Evolutionary conservation across 2,113 vertebrate genomes (phyloP).

Genomic region (Eupsittula cactorum): DNA sequence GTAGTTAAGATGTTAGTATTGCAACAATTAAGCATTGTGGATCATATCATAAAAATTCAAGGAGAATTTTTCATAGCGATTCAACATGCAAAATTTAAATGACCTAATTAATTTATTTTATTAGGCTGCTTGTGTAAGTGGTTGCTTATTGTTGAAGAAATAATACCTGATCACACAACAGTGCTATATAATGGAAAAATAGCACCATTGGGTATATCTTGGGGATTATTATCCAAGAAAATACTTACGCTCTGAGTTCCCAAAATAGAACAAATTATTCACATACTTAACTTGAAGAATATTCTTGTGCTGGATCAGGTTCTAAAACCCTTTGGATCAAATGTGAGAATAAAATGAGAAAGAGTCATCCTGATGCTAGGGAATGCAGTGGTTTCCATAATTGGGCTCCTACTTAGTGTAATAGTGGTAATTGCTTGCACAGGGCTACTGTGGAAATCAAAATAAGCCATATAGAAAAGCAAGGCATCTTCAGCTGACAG

Average conservation of each 20-base stretch:
- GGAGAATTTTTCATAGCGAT: not conserved
- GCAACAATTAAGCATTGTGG: not conserved
- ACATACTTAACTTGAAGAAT: not conserved
- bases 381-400: not conserved
- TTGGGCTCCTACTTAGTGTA: not conserved
- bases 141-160: not conserved
- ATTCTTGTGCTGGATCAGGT: not conserved
- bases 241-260: not conserved
- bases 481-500: not conserved
- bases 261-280: not conserved
- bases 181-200: not conserved
- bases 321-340: not conserved
- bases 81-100: constrained; percentile 9
- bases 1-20: constrained; percentile 6
- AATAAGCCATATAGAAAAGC: not conserved
- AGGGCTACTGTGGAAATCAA: not conserved
- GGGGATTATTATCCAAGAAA: not conserved
- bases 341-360: not conserved
- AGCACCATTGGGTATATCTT: not conserved
- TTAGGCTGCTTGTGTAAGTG: not conserved
- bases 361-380: too few species aligned
- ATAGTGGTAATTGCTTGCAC: not conserved
- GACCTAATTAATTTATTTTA: not conserved
- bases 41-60: constrained; percentile 28
- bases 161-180: not conserved